These are phyloP conservation scores for Melanophora roralis DNA, from an alignment of 2,888 invertebrate genomes.

Conservation along the genomic window DNA sequence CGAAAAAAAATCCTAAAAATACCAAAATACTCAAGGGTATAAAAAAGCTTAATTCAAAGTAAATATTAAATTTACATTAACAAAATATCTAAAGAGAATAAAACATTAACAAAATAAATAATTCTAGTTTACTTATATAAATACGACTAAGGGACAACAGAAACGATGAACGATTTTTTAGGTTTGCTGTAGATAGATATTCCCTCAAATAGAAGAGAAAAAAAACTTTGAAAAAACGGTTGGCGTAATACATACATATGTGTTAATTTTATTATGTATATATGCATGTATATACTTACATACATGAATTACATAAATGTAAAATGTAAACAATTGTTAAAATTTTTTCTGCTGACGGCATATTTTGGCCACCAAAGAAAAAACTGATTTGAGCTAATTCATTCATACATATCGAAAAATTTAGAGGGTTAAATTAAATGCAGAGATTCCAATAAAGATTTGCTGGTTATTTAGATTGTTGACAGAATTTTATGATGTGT, in stretches of 20 bases:
- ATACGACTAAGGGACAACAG: not conserved
- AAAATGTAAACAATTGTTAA: conserved; percentile 10
- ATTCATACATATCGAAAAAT: not conserved
- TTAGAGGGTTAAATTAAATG: not conserved
- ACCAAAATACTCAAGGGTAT: too few relatives aligned
- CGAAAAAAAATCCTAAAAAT: too few relatives aligned
- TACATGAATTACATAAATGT: not conserved
- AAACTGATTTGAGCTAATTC: not conserved
- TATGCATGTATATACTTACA: too few relatives aligned
- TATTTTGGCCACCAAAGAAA: not conserved
- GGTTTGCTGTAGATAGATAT: too few relatives aligned
- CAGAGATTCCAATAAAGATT: not conserved
- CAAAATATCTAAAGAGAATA: not conserved
- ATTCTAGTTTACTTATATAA: too few relatives aligned
- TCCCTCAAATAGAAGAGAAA: not conserved
- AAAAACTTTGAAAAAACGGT: not conserved
- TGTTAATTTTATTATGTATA: not conserved
- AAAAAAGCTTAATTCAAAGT: too few relatives aligned
- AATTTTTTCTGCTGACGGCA: conserved; percentile 2
- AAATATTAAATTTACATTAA: too few relatives aligned
- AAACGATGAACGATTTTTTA: not conserved
- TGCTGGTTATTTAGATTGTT: not conserved
- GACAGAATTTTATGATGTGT: conserved; percentile 5
- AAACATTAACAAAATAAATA: not conserved
- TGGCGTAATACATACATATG: not conserved